A percentile compares a stretch with the other conserved stretches of the same genome.
These are phyloP conservation scores for Ischnus inquisitorius DNA, from an alignment of 2,888 invertebrate genomes.

Conservation along the genomic window DNA sequence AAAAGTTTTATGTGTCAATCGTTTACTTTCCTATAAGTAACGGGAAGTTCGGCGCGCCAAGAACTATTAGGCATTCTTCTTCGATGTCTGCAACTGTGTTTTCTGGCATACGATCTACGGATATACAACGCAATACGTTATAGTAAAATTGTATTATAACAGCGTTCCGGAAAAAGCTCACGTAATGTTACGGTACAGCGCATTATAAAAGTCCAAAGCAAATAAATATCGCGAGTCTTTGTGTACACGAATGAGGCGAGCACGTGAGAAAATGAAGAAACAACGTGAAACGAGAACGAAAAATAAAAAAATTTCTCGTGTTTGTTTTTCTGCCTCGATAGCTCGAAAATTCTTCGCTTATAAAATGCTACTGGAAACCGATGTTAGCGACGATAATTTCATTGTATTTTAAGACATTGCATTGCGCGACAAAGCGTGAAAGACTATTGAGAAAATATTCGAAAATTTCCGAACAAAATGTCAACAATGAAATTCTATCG, in stretches of 20 bases:
- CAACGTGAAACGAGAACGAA: background rate
- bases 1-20: background rate
- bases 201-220: slow-evolving; percentile 43
- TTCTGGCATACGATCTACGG: background rate
- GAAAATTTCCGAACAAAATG: too few relatives aligned
- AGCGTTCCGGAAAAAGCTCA: slow-evolving; percentile 26
- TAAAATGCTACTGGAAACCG: background rate
- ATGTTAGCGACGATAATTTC: background rate
- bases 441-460: too few relatives aligned
- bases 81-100: background rate
- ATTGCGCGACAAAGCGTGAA: background rate
- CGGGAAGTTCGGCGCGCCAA: background rate
- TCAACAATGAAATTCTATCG: background rate
- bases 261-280: background rate
- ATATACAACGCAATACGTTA: slow-evolving; percentile 1
- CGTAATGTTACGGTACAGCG: slow-evolving; percentile 53
- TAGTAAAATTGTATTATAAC: slow-evolving; percentile 37
- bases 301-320: slow-evolving; percentile 9
- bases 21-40: background rate
- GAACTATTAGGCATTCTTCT: background rate
- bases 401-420: background rate
- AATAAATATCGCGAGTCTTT: slow-evolving; percentile 30
- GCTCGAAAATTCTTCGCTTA: background rate
- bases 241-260: background rate
- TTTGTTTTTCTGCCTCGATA: background rate